These are phyloP conservation scores for Drosophila willistoni DNA, from an alignment of 1,140 invertebrate genomes.

Conservation along the genomic window DNA sequence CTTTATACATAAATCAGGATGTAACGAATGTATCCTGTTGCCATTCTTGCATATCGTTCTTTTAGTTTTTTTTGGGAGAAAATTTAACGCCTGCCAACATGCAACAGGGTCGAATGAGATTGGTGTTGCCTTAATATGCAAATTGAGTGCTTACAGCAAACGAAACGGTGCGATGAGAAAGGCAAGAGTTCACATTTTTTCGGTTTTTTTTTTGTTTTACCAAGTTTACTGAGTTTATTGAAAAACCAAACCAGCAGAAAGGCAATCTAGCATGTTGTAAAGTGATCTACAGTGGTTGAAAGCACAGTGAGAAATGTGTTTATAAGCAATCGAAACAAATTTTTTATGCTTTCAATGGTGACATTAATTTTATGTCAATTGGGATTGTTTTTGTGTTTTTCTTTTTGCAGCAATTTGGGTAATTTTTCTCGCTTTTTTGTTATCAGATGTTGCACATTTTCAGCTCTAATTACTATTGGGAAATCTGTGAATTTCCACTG, in stretches of 20 bases:
- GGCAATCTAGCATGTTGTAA: neutral
- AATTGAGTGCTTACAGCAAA: conserved; percentile 32
- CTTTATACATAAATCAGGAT: conserved; percentile 50
- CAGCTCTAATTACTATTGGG: conserved; percentile 1
- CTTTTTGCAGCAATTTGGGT: neutral
- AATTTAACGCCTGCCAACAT: conserved; percentile 59
- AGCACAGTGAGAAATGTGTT: neutral
- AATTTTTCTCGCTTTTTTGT: neutral
- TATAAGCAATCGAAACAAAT: too few relatives aligned
- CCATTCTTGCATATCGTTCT: neutral
- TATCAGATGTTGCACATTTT: conserved; percentile 1
- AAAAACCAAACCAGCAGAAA: neutral
- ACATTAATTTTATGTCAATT: neutral
- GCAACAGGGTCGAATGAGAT: conserved; percentile 50
- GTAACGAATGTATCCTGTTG: conserved; percentile 16
- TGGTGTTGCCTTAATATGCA: conserved; percentile 34
- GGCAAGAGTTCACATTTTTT: conserved; percentile 14
- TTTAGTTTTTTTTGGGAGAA: neutral
- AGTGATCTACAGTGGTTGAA: conserved; percentile 2
- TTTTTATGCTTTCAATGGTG: neutral
- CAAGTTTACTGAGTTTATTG: conserved; percentile 28
- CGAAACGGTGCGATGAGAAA: neutral
- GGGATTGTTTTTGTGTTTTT: neutral
- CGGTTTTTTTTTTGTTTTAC: conserved; percentile 21
- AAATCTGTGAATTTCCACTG: neutral